phyloP scores from a whole-genome alignment of 2,113 vertebrate species.

The Verasper variegatus region DNA sequence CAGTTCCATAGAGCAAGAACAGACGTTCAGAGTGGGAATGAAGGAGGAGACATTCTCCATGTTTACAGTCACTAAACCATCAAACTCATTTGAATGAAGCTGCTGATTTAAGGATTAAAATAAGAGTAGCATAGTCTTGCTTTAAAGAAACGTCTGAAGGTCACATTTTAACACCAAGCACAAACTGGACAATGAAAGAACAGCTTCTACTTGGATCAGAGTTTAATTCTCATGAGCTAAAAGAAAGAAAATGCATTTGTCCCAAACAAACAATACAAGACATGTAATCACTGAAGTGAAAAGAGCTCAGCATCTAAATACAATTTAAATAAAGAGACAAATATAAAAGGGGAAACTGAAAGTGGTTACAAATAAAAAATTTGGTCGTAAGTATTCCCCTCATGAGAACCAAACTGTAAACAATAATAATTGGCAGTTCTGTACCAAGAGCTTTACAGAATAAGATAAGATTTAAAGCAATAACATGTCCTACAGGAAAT shows the following conservation, averaged over 20 bases:
- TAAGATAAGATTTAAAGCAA: slow-evolving; percentile 2
- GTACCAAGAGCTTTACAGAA: background rate
- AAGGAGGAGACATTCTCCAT: too few relatives aligned
- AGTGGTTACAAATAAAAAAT: slow-evolving; percentile 32
- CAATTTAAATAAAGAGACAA: background rate
- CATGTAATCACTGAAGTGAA: slow-evolving; percentile 9
- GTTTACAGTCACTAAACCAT: too few relatives aligned
- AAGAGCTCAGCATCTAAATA: background rate
- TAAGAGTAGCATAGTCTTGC: too few relatives aligned
- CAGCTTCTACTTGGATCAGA: slow-evolving; percentile 46
- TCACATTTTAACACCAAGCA: background rate
- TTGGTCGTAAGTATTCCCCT: slow-evolving; percentile 15
- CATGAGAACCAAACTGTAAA: background rate
- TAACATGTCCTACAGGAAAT: slow-evolving; percentile 6
- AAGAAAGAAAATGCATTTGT: slow-evolving; percentile 17
- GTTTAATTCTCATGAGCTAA: slow-evolving; percentile 73
- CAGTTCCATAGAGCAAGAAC: too few relatives aligned
- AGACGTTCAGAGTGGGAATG: too few relatives aligned
- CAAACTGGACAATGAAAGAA: background rate
- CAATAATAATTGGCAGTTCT: background rate
- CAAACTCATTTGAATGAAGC: too few relatives aligned
- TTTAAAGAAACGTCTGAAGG: background rate
- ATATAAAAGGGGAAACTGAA: slow-evolving; percentile 32
- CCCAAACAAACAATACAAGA: background rate
- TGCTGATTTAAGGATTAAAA: too few relatives aligned